Evolutionary conservation across 2,797 vertebrate species (phyloP).

Genomic region (Pseudopleuronectes americanus): DNA sequence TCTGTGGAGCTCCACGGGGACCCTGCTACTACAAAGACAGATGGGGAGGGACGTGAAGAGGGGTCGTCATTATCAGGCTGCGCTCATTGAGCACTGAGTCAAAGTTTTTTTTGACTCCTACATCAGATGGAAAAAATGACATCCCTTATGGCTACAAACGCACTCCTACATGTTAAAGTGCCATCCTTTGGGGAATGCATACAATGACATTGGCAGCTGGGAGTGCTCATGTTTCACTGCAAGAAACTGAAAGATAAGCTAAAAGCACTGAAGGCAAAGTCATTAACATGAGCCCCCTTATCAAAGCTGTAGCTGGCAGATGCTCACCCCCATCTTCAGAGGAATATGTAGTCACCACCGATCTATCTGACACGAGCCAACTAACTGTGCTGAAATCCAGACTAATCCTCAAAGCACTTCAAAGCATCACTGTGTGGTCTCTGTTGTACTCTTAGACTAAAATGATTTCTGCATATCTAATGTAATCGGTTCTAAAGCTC

Average conservation of each 20-base stretch:
- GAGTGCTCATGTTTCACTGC: slow-evolving; percentile 14
- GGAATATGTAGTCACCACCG: slow-evolving; percentile 38
- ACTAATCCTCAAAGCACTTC: slow-evolving; percentile 63
- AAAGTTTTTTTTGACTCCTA: not conserved
- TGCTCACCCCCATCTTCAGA: slow-evolving; percentile 28
- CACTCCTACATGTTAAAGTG: slow-evolving; percentile 19
- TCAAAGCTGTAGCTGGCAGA: slow-evolving; percentile 40
- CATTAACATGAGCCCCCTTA: slow-evolving; percentile 33
- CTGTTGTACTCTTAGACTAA: slow-evolving; percentile 5
- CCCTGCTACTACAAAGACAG: slow-evolving; percentile 16
- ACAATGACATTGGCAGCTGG: not conserved
- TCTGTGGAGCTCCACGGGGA: slow-evolving; percentile 13
- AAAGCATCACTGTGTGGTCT: slow-evolving; percentile 41
- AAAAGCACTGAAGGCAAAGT: slow-evolving; percentile 39
- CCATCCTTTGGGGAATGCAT: slow-evolving; percentile 18
- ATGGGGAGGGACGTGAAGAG: slow-evolving; percentile 14
- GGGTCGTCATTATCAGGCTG: slow-evolving; percentile 16
- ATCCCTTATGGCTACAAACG: slow-evolving; percentile 14
- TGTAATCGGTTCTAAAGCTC: slow-evolving; percentile 11
- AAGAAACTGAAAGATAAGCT: slow-evolving; percentile 20
- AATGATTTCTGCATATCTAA: slow-evolving; percentile 12
- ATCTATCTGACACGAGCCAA: slow-evolving; percentile 52
- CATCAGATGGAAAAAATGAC: slow-evolving; percentile 19
- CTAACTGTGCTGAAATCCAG: slow-evolving; percentile 29
- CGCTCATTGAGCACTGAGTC: slow-evolving; percentile 15